phyloP scores from a whole-genome alignment of 2,888 invertebrate species.

The Hydriomena furcata region DNA sequence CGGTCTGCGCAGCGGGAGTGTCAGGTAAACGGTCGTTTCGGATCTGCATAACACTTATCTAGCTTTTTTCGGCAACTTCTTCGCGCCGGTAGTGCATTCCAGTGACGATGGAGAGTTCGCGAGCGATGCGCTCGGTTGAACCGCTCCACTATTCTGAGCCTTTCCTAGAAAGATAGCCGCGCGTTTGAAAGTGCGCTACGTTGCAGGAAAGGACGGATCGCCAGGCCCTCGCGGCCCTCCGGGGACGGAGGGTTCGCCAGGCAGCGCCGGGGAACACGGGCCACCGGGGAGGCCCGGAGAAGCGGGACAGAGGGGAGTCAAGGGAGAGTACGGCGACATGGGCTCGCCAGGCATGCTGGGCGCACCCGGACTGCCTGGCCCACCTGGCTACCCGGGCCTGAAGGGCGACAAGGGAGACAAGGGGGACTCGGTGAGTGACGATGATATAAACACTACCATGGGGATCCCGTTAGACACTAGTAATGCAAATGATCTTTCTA shows the following conservation, averaged over 20 bases:
- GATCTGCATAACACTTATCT: no score
- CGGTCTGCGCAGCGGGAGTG: neutral
- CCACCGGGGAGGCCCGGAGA: constrained; percentile 93
- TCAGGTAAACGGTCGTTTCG: constrained; percentile 11
- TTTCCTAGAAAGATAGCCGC: no score
- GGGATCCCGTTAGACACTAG: no score
- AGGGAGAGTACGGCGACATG: constrained; percentile 95
- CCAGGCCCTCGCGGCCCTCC: constrained; percentile 89
- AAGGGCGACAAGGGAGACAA: constrained; percentile 97
- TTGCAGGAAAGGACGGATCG: constrained; percentile 89
- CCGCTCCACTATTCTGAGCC: no score
- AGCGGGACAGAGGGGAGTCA: constrained; percentile 93
- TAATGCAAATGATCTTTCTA: no score
- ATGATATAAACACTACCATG: neutral
- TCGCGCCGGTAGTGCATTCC: no score
- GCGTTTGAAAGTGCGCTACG: constrained; percentile 14
- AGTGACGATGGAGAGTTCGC: no score
- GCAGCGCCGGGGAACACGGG: constrained; percentile 93
- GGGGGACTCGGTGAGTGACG: constrained; percentile 92
- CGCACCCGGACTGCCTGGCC: constrained; percentile 93
- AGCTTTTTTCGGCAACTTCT: no score
- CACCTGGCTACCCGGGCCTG: constrained; percentile 93
- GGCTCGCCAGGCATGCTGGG: constrained; percentile 97
- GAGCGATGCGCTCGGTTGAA: no score
- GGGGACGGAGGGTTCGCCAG: constrained; percentile 89